Conservation (phyloP, 2,113 vertebrate genomes). For the Pygathrix nemaeus region DNA sequence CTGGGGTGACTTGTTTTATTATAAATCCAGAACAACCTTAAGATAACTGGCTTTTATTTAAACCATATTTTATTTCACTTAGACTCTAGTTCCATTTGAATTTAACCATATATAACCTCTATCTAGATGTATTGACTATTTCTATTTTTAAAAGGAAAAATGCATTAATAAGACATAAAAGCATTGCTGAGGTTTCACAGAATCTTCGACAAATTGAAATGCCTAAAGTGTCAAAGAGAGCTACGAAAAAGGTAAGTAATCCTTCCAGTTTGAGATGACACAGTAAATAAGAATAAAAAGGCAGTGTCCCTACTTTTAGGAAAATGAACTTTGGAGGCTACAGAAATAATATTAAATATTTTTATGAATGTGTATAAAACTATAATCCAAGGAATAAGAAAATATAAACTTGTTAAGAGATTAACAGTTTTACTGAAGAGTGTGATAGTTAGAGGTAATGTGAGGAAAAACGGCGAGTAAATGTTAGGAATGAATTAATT, state of each 20-base stretch:
- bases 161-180: slow-evolving; percentile 92
- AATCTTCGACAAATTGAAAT: slow-evolving; percentile 94
- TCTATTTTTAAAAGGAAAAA: slow-evolving; percentile 85
- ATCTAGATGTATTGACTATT: slow-evolving; percentile 34
- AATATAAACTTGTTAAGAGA: not conserved
- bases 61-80: not conserved
- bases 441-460: not conserved
- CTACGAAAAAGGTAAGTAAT: slow-evolving; percentile 86
- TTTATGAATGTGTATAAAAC: not conserved
- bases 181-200: slow-evolving; percentile 92
- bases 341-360: not conserved
- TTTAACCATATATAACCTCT: not conserved
- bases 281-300: not conserved
- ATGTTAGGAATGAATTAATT: not conserved
- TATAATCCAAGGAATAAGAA: not conserved
- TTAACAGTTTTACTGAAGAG: not conserved
- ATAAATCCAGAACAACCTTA: not conserved
- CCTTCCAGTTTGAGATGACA: not conserved
- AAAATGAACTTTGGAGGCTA: not conserved
- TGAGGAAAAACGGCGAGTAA: not conserved
- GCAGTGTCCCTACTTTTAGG: not conserved
- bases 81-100: not conserved
- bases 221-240: slow-evolving; percentile 89
- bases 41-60: not conserved
- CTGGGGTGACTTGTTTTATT: not conserved